These are phyloP conservation scores for Euura saliciscinereae DNA, from an alignment of 1,140 invertebrate genomes.

Conservation along the genomic window DNA sequence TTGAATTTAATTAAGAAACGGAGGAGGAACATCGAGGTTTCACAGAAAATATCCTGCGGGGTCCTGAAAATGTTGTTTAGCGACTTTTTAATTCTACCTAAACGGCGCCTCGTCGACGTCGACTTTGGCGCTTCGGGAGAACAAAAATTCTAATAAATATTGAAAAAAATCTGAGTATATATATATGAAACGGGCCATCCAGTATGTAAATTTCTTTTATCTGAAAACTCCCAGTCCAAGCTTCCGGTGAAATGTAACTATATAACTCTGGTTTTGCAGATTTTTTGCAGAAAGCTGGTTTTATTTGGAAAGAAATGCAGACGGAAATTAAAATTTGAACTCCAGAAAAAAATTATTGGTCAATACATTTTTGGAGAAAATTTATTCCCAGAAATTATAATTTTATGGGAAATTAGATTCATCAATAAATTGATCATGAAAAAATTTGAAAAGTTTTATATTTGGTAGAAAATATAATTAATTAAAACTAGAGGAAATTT, in stretches of 20 bases:
- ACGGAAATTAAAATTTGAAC: too few relatives aligned
- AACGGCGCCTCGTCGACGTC: not conserved
- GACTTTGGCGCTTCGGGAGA: not conserved
- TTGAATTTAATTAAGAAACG: not conserved
- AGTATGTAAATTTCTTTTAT: conserved; percentile 5
- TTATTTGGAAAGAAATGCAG: too few relatives aligned
- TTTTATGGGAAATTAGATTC: too few relatives aligned
- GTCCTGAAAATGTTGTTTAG: not conserved
- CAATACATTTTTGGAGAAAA: too few relatives aligned
- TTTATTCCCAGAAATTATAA: too few relatives aligned
- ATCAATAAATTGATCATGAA: too few relatives aligned
- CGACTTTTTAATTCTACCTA: not conserved
- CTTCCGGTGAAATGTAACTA: not conserved
- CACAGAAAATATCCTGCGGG: not conserved
- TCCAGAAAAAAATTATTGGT: too few relatives aligned
- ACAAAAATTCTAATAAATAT: not conserved
- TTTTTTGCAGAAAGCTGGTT: too few relatives aligned
- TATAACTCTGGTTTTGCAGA: too few relatives aligned
- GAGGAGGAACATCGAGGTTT: not conserved
- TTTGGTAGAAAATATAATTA: too few relatives aligned
- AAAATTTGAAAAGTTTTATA: too few relatives aligned
- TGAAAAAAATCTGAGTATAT: not conserved
- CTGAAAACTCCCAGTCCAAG: not conserved
- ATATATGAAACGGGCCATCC: not conserved
- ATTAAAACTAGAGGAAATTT: too few relatives aligned